A percentile compares a stretch with the other conserved stretches of the same genome.
These are phyloP conservation scores for Dicentrarchus labrax DNA, from an alignment of 2,113 vertebrate genomes.

Conservation along the genomic window DNA sequence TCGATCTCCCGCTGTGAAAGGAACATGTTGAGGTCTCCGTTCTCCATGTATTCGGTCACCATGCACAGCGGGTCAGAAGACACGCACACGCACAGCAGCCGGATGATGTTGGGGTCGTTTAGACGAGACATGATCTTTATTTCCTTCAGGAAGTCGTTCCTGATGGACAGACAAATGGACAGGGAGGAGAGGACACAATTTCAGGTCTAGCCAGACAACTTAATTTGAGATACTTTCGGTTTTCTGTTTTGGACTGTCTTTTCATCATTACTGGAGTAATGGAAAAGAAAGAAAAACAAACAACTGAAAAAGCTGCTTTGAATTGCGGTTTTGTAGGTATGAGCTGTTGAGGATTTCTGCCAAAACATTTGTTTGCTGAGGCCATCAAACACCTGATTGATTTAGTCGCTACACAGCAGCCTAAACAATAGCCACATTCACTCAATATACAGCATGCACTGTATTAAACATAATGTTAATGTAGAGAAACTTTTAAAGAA, in stretches of 20 bases:
- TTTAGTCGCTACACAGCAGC: too few species aligned
- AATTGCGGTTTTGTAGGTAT: neutral
- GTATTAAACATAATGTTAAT: too few species aligned
- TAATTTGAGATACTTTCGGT: neutral
- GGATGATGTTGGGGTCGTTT: constrained; percentile 90
- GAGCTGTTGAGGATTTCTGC: neutral
- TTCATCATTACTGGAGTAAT: neutral
- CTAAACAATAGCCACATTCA: too few species aligned
- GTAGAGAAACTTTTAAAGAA: neutral
- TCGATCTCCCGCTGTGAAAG: constrained; percentile 87
- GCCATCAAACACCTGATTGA: neutral
- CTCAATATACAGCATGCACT: too few species aligned
- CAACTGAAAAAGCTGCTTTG: neutral
- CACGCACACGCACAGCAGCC: constrained; percentile 89
- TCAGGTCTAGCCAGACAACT: neutral
- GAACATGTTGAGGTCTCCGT: constrained; percentile 87
- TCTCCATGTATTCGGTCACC: constrained; percentile 86
- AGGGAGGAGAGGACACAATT: neutral
- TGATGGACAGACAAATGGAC: constrained; percentile 30
- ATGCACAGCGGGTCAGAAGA: constrained; percentile 88
- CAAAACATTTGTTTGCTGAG: neutral
- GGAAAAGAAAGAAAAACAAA: neutral
- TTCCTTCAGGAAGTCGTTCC: constrained; percentile 91
- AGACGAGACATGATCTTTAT: constrained; percentile 92
- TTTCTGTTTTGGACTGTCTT: neutral